Percentiles rank a stretch among this genome's conserved stretches.
These are phyloP conservation scores for Ibidorhyncha struthersii DNA, from an alignment of 2,113 vertebrate species.

Conservation along the genomic window DNA sequence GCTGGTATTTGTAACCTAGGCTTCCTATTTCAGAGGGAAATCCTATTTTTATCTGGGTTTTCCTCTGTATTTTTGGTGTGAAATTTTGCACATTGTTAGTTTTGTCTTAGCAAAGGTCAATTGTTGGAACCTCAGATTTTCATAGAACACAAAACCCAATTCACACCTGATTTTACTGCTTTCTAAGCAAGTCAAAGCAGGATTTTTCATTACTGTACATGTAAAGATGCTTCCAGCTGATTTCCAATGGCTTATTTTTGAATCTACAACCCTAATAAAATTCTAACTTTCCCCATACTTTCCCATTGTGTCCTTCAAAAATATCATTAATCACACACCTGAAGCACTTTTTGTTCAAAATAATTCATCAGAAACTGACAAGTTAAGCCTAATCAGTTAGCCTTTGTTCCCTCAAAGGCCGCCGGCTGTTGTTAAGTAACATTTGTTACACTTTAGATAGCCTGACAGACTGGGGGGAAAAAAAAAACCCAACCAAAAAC, in stretches of 20 bases:
- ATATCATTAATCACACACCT: not conserved
- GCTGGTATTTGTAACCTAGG: not conserved
- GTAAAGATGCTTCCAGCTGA: not conserved
- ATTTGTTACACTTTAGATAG: not conserved
- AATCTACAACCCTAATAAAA: not conserved
- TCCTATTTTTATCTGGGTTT: not conserved
- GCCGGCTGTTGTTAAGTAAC: not conserved
- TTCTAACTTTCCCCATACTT: not conserved
- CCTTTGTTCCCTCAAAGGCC: not conserved
- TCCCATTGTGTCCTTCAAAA: not conserved
- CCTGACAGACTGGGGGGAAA: not conserved
- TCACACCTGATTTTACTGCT: not conserved
- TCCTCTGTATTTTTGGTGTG: not conserved
- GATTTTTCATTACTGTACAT: not conserved
- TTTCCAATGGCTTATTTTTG: not conserved
- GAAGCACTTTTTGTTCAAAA: not conserved
- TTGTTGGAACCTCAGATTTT: not conserved
- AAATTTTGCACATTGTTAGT: not conserved
- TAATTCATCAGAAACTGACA: conserved; percentile 6
- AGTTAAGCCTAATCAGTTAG: conserved; percentile 7
- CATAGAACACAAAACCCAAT: not conserved
- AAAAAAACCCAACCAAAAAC: not conserved
- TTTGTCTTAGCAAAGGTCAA: not conserved
- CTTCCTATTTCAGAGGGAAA: not conserved
- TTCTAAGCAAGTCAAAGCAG: not conserved